Evolutionary conservation across 2,888 invertebrate species (phyloP).

Genomic region (Melanargia galathea): DNA sequence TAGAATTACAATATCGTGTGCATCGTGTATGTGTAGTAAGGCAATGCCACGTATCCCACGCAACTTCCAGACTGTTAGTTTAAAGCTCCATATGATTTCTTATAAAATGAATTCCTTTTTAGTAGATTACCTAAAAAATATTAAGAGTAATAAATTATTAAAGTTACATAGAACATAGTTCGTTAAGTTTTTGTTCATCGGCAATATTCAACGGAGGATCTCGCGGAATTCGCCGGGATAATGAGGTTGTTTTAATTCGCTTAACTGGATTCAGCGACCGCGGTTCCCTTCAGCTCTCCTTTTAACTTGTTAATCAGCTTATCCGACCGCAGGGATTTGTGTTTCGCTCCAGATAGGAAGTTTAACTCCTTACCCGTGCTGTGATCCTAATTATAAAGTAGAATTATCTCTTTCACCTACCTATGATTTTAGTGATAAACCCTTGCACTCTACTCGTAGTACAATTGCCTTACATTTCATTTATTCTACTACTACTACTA

Average conservation of each 20-base stretch:
- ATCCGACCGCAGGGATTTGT: slow-evolving; percentile 54
- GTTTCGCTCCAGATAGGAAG: slow-evolving; percentile 27
- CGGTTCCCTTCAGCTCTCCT: slow-evolving; percentile 35
- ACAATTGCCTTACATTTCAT: too few species aligned
- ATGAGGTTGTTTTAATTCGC: slow-evolving; percentile 40
- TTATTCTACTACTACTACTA: too few species aligned
- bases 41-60: too few species aligned
- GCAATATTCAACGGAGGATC: slow-evolving; percentile 2
- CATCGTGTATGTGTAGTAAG: too few species aligned
- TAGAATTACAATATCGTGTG: too few species aligned
- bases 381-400: slow-evolving; percentile 48
- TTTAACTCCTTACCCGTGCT: slow-evolving; percentile 52
- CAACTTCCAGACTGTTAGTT: too few species aligned
- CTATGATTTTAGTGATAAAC: not conserved
- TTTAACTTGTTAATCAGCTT: slow-evolving; percentile 67
- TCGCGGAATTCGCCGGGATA: slow-evolving; percentile 25
- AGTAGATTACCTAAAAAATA: too few species aligned
- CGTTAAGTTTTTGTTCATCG: slow-evolving; percentile 17
- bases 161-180: slow-evolving; percentile 15
- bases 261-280: slow-evolving; percentile 31
- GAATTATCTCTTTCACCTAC: not conserved
- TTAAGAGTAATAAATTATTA: slow-evolving; percentile 3
- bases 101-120: too few species aligned
- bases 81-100: too few species aligned
- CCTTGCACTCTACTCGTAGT: too few species aligned